phyloP scores from a whole-genome alignment of 2,888 invertebrate genomes.

The Harpalus rufipes region DNA sequence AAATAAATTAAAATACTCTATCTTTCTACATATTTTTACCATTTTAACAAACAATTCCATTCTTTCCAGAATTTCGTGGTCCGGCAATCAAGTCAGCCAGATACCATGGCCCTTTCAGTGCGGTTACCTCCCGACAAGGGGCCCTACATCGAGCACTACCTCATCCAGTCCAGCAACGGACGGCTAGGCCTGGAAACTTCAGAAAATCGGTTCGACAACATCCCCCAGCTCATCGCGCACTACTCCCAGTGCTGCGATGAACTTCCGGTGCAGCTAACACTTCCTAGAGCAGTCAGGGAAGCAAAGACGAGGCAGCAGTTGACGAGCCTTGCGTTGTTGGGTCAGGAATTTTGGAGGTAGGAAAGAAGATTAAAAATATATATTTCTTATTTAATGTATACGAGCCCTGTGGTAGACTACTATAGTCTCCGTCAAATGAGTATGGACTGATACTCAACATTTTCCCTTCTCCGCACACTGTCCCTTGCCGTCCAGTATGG shows the following conservation, averaged over 20 bases:
- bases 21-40: too few relatives aligned
- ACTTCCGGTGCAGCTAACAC: constrained; percentile 91
- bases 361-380: background rate
- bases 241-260: constrained; percentile 97
- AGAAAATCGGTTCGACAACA: constrained; percentile 94
- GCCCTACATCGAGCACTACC: constrained; percentile 96
- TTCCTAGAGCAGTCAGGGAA: constrained; percentile 91
- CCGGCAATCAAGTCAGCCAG: constrained; percentile 94
- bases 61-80: constrained; percentile 92
- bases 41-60: constrained; percentile 50
- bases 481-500: too few relatives aligned
- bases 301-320: constrained; percentile 94
- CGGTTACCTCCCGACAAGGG: constrained; percentile 92
- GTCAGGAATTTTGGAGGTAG: constrained; percentile 90
- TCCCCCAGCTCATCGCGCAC: constrained; percentile 94
- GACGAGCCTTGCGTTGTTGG: constrained; percentile 92
- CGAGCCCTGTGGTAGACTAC: too few relatives aligned
- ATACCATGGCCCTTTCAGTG: constrained; percentile 97
- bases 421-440: too few relatives aligned
- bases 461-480: too few relatives aligned
- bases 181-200: constrained; percentile 95
- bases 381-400: too few relatives aligned
- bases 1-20: too few relatives aligned
- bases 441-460: too few relatives aligned
- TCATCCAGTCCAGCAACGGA: constrained; percentile 91